Percentiles rank a stretch among this genome's conserved stretches.
Conservation (phyloP, 2,888 invertebrate genomes). For the Oxytorus armatus region DNA sequence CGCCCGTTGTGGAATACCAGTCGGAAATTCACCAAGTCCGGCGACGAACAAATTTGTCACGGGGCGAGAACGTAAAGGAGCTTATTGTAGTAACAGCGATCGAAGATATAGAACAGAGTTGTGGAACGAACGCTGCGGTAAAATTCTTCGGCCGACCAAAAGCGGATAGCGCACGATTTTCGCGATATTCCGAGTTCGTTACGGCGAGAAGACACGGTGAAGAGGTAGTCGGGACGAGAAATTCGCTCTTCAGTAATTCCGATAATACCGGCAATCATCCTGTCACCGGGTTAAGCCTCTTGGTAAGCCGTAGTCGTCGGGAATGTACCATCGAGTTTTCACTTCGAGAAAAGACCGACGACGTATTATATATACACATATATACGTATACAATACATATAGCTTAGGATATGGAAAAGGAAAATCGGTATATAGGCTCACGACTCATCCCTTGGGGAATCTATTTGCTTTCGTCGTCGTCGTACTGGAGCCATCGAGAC, state of each 20-base stretch:
- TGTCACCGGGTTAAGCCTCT: constrained; percentile 81
- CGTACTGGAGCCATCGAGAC: constrained; percentile 26
- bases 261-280: constrained; percentile 82
- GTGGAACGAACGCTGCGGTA: too few relatives aligned
- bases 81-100: constrained; percentile 29
- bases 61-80: constrained; percentile 4
- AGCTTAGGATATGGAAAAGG: constrained; percentile 22
- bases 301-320: constrained; percentile 67
- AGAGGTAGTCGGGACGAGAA: constrained; percentile 66
- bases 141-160: constrained; percentile 52
- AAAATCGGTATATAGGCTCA: constrained; percentile 67
- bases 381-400: constrained; percentile 1
- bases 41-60: constrained; percentile 7
- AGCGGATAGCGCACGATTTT: constrained; percentile 73
- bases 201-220: constrained; percentile 62
- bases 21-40: constrained; percentile 62
- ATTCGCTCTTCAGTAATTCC: constrained; percentile 81
- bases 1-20: constrained; percentile 73
- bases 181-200: constrained; percentile 79
- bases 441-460: constrained; percentile 80
- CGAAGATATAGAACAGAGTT: constrained; percentile 22
- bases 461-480: constrained; percentile 77
- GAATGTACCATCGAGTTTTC: constrained; percentile 61
- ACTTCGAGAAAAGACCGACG: constrained; percentile 37
- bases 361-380: constrained; percentile 11